Evolutionary conservation across 2,888 invertebrate genomes (phyloP).

Genomic region (Volucella inflata): DNA sequence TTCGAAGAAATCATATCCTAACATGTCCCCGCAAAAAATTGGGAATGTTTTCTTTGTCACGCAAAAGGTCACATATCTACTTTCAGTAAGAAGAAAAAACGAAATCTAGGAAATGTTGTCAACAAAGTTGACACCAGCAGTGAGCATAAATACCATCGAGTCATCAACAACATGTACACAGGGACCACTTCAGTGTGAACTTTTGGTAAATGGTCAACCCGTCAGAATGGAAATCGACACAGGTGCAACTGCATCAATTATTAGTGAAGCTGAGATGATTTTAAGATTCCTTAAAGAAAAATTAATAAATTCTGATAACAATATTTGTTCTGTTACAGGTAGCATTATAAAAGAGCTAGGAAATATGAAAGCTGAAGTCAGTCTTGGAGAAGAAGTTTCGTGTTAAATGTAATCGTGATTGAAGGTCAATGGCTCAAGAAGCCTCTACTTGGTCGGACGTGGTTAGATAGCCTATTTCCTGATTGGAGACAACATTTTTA

Average conservation of each 20-base stretch:
- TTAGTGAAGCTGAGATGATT: conserved; percentile 9
- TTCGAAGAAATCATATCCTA: not conserved
- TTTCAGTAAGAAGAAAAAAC: not conserved
- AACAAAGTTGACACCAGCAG: not conserved
- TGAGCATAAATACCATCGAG: conserved; percentile 10
- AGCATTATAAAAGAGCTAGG: conserved; percentile 2
- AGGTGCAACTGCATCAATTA: conserved; percentile 24
- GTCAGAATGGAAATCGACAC: conserved; percentile 13
- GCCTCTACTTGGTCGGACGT: conserved; percentile 30
- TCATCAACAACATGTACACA: conserved; percentile 15
- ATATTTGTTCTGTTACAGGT: conserved; percentile 10
- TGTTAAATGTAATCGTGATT: no score
- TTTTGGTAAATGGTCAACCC: conserved; percentile 17
- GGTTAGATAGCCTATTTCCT: conserved; percentile 31
- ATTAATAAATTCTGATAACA: conserved; percentile 1
- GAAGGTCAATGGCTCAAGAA: not conserved
- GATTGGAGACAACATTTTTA: conserved; percentile 3
- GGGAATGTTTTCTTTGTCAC: no score
- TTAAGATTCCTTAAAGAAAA: conserved; percentile 7
- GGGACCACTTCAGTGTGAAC: not conserved
- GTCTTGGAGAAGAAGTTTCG: no score
- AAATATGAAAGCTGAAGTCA: conserved; percentile 24
- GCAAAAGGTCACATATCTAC: conserved; percentile 18
- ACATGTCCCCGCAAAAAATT: no score
- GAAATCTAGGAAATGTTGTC: not conserved